phyloP scores from a whole-genome alignment of 2,888 invertebrate genomes.

The Sarcophaga rosellei region DNA sequence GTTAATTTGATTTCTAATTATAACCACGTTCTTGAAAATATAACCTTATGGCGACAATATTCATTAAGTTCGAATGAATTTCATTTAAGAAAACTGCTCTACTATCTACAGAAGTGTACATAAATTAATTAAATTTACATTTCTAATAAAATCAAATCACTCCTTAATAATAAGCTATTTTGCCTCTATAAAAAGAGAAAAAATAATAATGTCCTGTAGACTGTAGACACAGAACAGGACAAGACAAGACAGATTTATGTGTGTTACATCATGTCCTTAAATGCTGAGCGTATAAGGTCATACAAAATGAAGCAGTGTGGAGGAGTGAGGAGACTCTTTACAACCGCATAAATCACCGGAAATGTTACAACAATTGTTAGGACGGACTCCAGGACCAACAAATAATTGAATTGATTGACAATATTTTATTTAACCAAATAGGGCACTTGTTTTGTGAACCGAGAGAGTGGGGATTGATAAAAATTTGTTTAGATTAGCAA shows the following conservation, averaged over 20 bases:
- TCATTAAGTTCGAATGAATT: not conserved
- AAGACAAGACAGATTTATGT: slow-evolving; percentile 38
- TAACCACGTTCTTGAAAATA: not conserved
- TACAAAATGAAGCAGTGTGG: not conserved
- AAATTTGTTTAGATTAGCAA: slow-evolving; percentile 80
- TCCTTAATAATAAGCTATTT: slow-evolving; percentile 60
- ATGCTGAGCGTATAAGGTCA: not conserved
- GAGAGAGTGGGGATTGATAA: slow-evolving; percentile 63
- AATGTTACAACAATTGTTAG: slow-evolving; percentile 55
- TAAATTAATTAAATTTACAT: slow-evolving; percentile 68
- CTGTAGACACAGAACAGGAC: not conserved
- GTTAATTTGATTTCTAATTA: not conserved
- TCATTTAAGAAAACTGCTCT: not conserved
- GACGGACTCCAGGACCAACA: slow-evolving; percentile 72
- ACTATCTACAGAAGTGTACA: not conserved
- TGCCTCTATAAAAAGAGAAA: slow-evolving; percentile 48
- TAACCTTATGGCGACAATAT: not conserved
- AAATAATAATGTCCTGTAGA: not conserved
- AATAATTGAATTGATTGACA: slow-evolving; percentile 80
- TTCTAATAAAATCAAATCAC: slow-evolving; percentile 55
- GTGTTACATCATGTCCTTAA: slow-evolving; percentile 54
- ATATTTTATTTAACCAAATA: slow-evolving; percentile 74
- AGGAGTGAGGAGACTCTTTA: slow-evolving; percentile 8
- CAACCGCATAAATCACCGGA: slow-evolving; percentile 66
- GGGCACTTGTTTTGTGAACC: slow-evolving; percentile 37